Base-by-base conservation (phyloP, 2,797 vertebrate species). In the Pangasius sanitwongsei region DNA sequence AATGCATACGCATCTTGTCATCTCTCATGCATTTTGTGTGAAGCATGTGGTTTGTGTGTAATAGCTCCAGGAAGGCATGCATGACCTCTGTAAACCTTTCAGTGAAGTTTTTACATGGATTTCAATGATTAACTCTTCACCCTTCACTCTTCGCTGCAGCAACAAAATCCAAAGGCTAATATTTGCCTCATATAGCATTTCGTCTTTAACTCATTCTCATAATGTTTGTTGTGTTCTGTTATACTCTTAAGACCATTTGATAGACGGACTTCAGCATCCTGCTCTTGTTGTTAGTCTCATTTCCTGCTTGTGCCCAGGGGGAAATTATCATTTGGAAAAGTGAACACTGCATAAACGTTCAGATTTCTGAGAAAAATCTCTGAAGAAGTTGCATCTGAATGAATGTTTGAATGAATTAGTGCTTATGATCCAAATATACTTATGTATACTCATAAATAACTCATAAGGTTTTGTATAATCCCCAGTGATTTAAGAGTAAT, bases 61-160 rank as follows among this genome's bases (percentile, higher is more conserved):
- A 63, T 28, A 63, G 34, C 57, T 41, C 57, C 25, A 13, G 6
- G 11, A 69, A 63, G 34, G 50, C 34, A 41, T 53, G 89, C 31
- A 9, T 63, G 82, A 85, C 59, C 72, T 69, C 74, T 55, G 86
- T 87, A 75, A 77, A 70, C 59, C 23, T 63, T 70, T 87, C 61
- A 37, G 50, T 28, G n/a, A 90, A 53, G 69, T 41, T 34, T 80
- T 89, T n/a, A 50, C 50, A 23, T 31, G 63, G 53, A 34, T 34
- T 87, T 28, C 86, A 87, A 87, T 90, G 65, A 87, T 90, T 86
- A 90, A 87, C 82, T 31, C 48, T 48, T 48, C 48, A 48, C 48
- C 48, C 48, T 48, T 9, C 48, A 48, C 48, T 48, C 48, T 48
- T 48, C 53, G 8, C 85, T 16, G 0, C 18, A 25, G 53, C 23